Evolutionary conservation across 2,113 vertebrate genomes (phyloP).

Genomic region (Paraplagusia blochii): DNA sequence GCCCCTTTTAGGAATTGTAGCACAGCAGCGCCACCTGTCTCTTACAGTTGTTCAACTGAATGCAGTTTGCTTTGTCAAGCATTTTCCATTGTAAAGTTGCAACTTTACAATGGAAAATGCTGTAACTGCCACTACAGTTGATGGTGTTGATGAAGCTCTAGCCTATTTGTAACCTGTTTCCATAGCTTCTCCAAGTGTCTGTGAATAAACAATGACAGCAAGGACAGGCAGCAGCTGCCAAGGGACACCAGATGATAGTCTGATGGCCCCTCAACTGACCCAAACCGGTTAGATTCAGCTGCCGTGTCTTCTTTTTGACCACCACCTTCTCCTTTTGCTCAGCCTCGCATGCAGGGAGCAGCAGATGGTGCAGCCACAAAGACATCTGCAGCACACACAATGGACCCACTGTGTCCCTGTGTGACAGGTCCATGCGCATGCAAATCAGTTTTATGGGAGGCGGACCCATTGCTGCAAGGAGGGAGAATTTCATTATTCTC

Average conservation of each 20-base stretch:
- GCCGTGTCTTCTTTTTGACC: background rate
- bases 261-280: constrained; percentile 8
- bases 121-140: constrained; percentile 17
- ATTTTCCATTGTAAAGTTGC: constrained; percentile 2
- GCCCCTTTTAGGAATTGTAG: background rate
- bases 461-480: background rate
- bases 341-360: constrained; percentile 40
- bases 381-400: constrained; percentile 77
- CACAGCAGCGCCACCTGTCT: background rate
- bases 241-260: constrained; percentile 54
- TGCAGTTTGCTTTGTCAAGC: background rate
- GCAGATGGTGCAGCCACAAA: constrained; percentile 72
- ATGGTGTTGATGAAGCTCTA: background rate
- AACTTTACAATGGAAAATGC: too few relatives aligned
- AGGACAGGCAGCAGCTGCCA: constrained; percentile 61
- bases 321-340: constrained; percentile 24
- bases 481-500: constrained; percentile 11
- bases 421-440: constrained; percentile 65
- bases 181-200: constrained; percentile 53
- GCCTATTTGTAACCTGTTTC: constrained; percentile 36
- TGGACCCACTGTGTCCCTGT: constrained; percentile 53
- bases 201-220: constrained; percentile 42
- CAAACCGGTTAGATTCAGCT: constrained; percentile 35
- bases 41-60: constrained; percentile 2
- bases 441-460: constrained; percentile 57